Conservation (phyloP, 2,113 vertebrate species). For the Laticauda laticaudata region DNA sequence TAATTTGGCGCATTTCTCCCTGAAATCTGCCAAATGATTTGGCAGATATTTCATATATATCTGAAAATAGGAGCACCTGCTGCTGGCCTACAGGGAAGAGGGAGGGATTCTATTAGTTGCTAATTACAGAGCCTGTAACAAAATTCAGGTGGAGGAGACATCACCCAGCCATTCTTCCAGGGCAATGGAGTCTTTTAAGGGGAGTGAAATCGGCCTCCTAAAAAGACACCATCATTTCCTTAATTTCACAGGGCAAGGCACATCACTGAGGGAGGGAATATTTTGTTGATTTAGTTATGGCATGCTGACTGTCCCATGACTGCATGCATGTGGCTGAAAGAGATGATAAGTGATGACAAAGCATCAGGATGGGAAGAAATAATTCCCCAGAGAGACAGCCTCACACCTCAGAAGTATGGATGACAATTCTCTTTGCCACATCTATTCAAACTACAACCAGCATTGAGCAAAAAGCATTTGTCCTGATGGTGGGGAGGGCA, state of each 20-base stretch:
- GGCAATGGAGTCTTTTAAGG: constrained; percentile 16
- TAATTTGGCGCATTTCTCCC: constrained; percentile 69
- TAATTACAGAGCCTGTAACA: constrained; percentile 55
- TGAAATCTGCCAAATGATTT: constrained; percentile 71
- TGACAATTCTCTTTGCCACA: not conserved
- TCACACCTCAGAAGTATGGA: not conserved
- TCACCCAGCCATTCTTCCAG: constrained; percentile 19
- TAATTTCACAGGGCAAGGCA: fast-evolving
- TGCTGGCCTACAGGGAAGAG: constrained; percentile 50
- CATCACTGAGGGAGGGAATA: not conserved
- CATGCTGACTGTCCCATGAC: fast-evolving
- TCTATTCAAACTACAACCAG: not conserved
- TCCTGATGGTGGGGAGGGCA: not conserved
- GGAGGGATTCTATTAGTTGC: constrained; percentile 36
- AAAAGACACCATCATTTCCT: not conserved
- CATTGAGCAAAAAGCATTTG: not conserved
- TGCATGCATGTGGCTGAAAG: fast-evolving
- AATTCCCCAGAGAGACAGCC: not conserved
- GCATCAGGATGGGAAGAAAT: fast-evolving
- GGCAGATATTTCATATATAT: constrained; percentile 67
- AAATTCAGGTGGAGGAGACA: constrained; percentile 9
- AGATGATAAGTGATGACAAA: fast-evolving
- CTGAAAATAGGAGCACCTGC: constrained; percentile 73
- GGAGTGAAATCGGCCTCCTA: not conserved
- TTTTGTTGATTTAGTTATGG: fast-evolving